phyloP scores from a whole-genome alignment of 2,888 invertebrate species.

The Acholoe squamosa region DNA sequence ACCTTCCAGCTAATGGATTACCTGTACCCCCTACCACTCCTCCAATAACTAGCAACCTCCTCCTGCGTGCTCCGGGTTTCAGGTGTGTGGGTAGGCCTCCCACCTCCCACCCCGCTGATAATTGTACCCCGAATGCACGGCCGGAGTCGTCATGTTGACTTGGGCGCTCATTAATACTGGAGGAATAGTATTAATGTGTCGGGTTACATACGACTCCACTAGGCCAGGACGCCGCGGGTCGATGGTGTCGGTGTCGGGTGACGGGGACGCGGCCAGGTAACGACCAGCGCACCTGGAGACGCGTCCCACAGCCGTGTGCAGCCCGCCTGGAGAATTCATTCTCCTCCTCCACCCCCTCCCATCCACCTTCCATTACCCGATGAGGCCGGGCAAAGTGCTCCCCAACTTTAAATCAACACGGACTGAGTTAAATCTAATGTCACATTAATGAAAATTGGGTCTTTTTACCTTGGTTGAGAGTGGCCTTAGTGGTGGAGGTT shows the following conservation, averaged over 20 bases:
- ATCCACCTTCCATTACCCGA: conserved; percentile 2
- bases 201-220: conserved; percentile 55
- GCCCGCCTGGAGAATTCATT: background rate
- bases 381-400: conserved; percentile 12
- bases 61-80: conserved; percentile 16
- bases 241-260: conserved; percentile 34
- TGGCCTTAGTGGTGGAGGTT: background rate
- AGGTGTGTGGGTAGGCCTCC: background rate
- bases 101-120: background rate
- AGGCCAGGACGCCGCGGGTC: conserved; percentile 11
- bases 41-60: background rate
- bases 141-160: conserved; percentile 28
- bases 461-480: background rate
- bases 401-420: conserved; percentile 48
- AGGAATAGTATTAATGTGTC: conserved; percentile 48
- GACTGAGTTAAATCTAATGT: conserved; percentile 48
- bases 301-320: background rate
- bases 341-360: background rate
- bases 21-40: conserved; percentile 24
- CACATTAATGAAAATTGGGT: conserved; percentile 50
- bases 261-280: conserved; percentile 48
- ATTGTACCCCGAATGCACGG: conserved; percentile 27
- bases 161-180: conserved; percentile 50
- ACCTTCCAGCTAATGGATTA: conserved; percentile 46
- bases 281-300: conserved; percentile 43